Conservation (phyloP, 2,113 vertebrate species). For the Rallus limicola region DNA sequence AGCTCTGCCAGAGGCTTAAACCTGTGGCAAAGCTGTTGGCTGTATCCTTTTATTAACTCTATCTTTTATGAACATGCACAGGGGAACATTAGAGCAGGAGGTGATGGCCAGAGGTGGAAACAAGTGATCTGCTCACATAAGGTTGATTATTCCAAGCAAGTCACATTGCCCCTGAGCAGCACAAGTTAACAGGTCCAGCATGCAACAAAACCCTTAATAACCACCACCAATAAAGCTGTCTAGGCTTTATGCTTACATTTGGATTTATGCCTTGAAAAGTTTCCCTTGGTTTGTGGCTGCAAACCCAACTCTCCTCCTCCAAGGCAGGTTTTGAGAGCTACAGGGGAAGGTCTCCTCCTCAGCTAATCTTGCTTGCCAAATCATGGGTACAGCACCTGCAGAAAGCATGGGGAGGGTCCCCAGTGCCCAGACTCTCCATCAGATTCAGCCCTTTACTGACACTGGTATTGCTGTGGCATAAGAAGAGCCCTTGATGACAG, state of each 20-base stretch:
- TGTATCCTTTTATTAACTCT: no score
- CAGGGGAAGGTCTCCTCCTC: not conserved
- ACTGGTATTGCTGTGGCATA: not conserved
- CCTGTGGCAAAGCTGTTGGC: not conserved
- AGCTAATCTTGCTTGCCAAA: not conserved
- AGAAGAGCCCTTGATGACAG: not conserved
- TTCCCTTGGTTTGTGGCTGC: constrained; percentile 39
- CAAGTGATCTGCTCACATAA: fast-evolving
- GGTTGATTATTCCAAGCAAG: not conserved
- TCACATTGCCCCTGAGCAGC: not conserved
- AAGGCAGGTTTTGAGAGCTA: not conserved
- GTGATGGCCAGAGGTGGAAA: not conserved
- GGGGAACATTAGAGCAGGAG: not conserved
- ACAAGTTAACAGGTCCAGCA: not conserved
- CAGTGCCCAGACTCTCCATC: not conserved
- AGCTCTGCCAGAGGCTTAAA: not conserved
- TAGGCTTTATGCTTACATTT: not conserved
- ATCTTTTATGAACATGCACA: not conserved
- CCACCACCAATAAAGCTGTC: not conserved
- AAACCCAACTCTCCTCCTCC: not conserved
- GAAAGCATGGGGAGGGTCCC: not conserved
- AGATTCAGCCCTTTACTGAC: not conserved
- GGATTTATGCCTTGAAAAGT: not conserved
- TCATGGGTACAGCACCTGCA: not conserved
- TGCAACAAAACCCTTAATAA: not conserved